Percentiles rank a stretch among this genome's conserved stretches.
phyloP scores from a whole-genome alignment of 2,797 vertebrate species.

The Pantherophis alleghaniensis region DNA sequence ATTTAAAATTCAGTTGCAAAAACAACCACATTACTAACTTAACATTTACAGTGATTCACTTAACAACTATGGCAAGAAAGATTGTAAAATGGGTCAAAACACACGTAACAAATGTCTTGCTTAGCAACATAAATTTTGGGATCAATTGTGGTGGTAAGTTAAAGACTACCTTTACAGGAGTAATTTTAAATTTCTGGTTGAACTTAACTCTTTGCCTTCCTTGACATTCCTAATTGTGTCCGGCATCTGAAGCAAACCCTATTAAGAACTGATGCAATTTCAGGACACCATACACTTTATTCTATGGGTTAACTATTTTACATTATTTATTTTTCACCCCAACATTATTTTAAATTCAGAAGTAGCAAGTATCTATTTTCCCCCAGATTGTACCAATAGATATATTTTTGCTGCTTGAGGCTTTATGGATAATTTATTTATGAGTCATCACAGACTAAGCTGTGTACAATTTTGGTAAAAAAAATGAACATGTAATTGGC shows the following conservation, averaged over 20 bases:
- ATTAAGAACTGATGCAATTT: neutral
- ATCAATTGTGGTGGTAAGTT: neutral
- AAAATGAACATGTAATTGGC: neutral
- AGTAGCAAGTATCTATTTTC: neutral
- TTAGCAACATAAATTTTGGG: neutral
- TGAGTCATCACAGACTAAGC: neutral
- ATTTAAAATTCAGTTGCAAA: neutral
- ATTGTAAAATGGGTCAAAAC: neutral
- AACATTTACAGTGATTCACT: neutral
- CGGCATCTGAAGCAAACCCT: neutral
- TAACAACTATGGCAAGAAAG: neutral
- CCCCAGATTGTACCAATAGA: neutral
- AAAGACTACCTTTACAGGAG: neutral
- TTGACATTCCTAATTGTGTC: neutral
- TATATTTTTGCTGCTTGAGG: neutral
- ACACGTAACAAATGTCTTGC: neutral
- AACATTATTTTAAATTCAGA: neutral
- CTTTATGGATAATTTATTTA: neutral
- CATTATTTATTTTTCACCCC: neutral
- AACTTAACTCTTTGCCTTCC: neutral
- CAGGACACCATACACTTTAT: neutral
- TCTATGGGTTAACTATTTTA: neutral
- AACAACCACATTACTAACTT: neutral
- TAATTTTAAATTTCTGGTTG: neutral
- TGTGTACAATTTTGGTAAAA: neutral